These are phyloP conservation scores for Hylaea fasciaria DNA, from an alignment of 2,888 invertebrate species.

Conservation along the genomic window DNA sequence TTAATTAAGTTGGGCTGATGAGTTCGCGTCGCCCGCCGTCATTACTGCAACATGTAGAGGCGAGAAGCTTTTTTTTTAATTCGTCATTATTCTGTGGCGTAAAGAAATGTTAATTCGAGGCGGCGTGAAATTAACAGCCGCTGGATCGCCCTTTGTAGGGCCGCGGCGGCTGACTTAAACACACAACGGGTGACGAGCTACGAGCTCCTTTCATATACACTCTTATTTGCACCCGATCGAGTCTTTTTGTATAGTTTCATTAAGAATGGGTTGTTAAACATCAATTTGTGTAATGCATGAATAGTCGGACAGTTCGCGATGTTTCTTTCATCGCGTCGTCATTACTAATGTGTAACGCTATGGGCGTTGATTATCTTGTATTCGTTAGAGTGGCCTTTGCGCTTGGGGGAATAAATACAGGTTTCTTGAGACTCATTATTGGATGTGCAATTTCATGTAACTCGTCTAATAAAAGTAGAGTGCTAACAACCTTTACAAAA, in stretches of 20 bases:
- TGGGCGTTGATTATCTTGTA: slow-evolving; percentile 44
- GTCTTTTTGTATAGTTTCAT: slow-evolving; percentile 78
- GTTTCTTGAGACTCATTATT: slow-evolving; percentile 5
- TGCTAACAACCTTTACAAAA: too few species aligned
- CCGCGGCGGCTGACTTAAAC: slow-evolving; percentile 81
- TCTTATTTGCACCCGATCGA: slow-evolving; percentile 82
- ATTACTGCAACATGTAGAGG: slow-evolving; percentile 80
- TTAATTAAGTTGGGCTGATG: slow-evolving; percentile 83
- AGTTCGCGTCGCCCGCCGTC: slow-evolving; percentile 74
- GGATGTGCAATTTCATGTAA: neutral
- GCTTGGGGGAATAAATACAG: slow-evolving; percentile 27
- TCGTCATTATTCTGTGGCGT: slow-evolving; percentile 85
- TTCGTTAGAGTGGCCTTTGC: slow-evolving; percentile 35
- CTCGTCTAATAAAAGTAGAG: too few species aligned
- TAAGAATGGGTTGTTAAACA: slow-evolving; percentile 77
- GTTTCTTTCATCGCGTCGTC: slow-evolving; percentile 52
- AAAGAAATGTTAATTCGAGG: slow-evolving; percentile 86
- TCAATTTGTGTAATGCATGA: slow-evolving; percentile 72
- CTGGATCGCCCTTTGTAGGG: slow-evolving; percentile 80
- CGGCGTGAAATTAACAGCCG: slow-evolving; percentile 86
- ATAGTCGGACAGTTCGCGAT: slow-evolving; percentile 53
- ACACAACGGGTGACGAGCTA: slow-evolving; percentile 83
- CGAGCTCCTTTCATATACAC: slow-evolving; percentile 74
- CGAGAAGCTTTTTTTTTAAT: slow-evolving; percentile 81
- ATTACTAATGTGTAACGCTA: slow-evolving; percentile 51